phyloP scores from a whole-genome alignment of 1,140 invertebrate species.

The Bombus impatiens region DNA sequence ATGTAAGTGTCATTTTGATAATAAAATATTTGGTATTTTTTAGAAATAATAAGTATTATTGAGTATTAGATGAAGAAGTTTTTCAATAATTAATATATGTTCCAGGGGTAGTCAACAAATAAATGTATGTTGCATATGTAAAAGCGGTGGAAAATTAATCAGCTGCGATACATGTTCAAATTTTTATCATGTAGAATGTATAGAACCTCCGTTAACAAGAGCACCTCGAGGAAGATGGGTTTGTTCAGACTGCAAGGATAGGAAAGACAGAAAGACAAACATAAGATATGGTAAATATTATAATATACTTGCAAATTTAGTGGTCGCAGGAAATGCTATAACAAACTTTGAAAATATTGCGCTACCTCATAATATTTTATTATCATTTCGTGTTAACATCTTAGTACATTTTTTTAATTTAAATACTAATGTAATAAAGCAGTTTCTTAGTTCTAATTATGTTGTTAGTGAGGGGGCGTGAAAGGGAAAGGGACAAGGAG shows the following conservation, averaged over 20 bases:
- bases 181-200: conserved; percentile 84
- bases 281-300: conserved; percentile 71
- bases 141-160: conserved; percentile 82
- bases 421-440: conserved; percentile 62
- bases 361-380: neutral
- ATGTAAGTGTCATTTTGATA: conserved; percentile 60
- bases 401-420: conserved; percentile 23
- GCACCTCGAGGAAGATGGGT: conserved; percentile 85
- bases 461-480: conserved; percentile 80
- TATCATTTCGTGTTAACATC: conserved; percentile 4
- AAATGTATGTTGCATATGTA: conserved; percentile 71
- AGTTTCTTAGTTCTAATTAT: conserved; percentile 79
- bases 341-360: neutral
- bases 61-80: neutral
- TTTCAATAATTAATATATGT: conserved; percentile 2
- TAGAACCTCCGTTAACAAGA: conserved; percentile 84
- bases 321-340: neutral
- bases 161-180: conserved; percentile 84
- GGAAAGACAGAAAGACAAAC: conserved; percentile 69
- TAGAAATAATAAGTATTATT: neutral
- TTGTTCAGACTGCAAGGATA: conserved; percentile 83
- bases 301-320: neutral
- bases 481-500: conserved; percentile 81
- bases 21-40: neutral
- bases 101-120: conserved; percentile 14